Percentiles rank a stretch among this genome's conserved stretches.
phyloP scores from a whole-genome alignment of 2,113 vertebrate species.

The Esox niger region DNA sequence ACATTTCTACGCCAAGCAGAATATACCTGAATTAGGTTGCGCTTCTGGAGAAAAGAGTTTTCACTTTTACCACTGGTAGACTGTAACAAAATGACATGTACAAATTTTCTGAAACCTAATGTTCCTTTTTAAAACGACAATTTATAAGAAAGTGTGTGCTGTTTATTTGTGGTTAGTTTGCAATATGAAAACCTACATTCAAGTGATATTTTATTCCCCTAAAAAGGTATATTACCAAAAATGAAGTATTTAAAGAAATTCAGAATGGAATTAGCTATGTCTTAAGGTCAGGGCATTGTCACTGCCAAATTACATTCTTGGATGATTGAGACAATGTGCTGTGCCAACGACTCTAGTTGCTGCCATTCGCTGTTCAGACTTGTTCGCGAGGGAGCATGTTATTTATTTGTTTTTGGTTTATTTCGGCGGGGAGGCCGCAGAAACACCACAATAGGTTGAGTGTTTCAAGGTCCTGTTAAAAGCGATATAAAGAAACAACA shows the following conservation, averaged over 20 bases:
- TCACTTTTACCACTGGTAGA: background rate
- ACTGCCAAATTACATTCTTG: constrained; percentile 58
- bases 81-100: background rate
- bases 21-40: constrained; percentile 48
- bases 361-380: constrained; percentile 62
- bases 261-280: constrained; percentile 42
- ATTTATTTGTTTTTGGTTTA: background rate
- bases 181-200: too few species aligned
- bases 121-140: too few species aligned
- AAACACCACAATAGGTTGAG: constrained; percentile 38
- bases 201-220: constrained; percentile 41
- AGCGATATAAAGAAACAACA: background rate
- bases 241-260: constrained; percentile 43
- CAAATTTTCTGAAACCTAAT: too few species aligned
- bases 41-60: constrained; percentile 43
- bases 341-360: constrained; percentile 50
- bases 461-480: constrained; percentile 23
- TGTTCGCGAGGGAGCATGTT: constrained; percentile 30
- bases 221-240: constrained; percentile 45
- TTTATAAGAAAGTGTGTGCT: too few species aligned
- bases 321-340: constrained; percentile 42
- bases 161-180: too few species aligned
- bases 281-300: constrained; percentile 52
- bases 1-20: constrained; percentile 57
- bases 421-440: constrained; percentile 30